phyloP scores from a whole-genome alignment of 2,797 vertebrate species.

The Podargus strigoides region DNA sequence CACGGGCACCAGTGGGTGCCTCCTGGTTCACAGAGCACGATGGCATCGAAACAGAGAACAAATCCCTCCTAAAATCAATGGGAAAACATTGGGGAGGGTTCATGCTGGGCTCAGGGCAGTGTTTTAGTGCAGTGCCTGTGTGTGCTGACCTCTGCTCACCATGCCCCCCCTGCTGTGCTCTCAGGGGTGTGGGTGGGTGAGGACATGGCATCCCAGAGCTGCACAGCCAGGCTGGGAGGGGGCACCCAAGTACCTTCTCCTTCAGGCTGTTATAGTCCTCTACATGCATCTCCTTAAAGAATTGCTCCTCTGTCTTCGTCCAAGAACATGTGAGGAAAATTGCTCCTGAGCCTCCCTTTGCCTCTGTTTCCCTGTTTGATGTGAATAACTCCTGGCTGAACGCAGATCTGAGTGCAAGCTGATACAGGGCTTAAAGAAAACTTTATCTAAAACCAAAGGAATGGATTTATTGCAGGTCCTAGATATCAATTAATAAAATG shows the following conservation, averaged over 20 bases:
- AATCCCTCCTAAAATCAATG: not conserved
- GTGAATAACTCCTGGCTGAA: not conserved
- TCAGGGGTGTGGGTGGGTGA: not conserved
- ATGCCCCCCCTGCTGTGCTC: not conserved
- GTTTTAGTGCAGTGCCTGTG: accelerated
- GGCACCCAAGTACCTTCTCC: accelerated
- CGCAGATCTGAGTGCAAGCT: not conserved
- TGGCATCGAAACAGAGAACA: not conserved
- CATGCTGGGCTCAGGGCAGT: accelerated
- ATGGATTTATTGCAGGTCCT: not conserved
- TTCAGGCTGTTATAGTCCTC: not conserved
- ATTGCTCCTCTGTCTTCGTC: not conserved
- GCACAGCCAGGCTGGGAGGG: not conserved
- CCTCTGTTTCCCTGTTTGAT: not conserved
- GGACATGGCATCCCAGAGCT: not conserved
- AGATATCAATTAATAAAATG: not conserved
- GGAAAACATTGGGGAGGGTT: accelerated
- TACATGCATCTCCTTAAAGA: accelerated
- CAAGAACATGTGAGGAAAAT: accelerated
- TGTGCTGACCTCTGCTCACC: accelerated
- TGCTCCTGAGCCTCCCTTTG: not conserved
- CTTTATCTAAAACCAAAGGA: not conserved
- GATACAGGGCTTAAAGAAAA: not conserved
- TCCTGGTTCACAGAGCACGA: too few species aligned
- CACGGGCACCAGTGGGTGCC: accelerated